Conservation (phyloP, 2,797 vertebrate genomes). For the Geotrypetes seraphini region DNA sequence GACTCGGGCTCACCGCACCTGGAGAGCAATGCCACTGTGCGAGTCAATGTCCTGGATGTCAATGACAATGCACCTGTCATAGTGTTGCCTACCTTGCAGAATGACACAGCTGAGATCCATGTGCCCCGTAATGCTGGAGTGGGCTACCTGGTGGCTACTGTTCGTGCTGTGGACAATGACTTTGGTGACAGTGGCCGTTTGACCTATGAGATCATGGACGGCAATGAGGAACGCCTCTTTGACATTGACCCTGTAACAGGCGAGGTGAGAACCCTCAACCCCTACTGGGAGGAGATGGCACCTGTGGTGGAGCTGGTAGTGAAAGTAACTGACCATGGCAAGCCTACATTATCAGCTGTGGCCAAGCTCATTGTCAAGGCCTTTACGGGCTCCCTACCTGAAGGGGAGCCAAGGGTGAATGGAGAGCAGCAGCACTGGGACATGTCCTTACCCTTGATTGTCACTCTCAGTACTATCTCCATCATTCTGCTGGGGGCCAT, state of each 20-base stretch:
- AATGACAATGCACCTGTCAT: constrained; percentile 96
- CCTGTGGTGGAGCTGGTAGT: constrained; percentile 89
- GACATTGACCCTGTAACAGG: constrained; percentile 88
- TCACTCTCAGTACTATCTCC: constrained; percentile 92
- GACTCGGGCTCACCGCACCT: constrained; percentile 90
- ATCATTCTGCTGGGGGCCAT: constrained; percentile 94
- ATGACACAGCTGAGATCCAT: constrained; percentile 93
- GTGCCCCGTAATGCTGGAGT: constrained; percentile 91
- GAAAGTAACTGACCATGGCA: constrained; percentile 90
- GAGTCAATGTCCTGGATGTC: constrained; percentile 86
- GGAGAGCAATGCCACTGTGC: constrained; percentile 89
- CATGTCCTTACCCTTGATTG: constrained; percentile 90
- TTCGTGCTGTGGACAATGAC: constrained; percentile 89
- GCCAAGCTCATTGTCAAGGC: constrained; percentile 88
- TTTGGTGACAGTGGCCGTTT: constrained; percentile 95
- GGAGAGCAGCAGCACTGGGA: constrained; percentile 92
- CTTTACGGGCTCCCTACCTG: constrained; percentile 76
- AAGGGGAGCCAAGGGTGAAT: constrained; percentile 80
- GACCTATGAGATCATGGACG: constrained; percentile 92
- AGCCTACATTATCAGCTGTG: constrained; percentile 83
- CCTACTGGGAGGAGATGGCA: constrained; percentile 87
- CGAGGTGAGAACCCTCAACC: constrained; percentile 86
- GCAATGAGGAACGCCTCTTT: constrained; percentile 92
- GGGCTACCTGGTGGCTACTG: constrained; percentile 88
- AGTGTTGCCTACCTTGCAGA: constrained; percentile 81